Base-by-base conservation (phyloP, 2,797 vertebrate genomes). In the Buceros bicornis region DNA sequence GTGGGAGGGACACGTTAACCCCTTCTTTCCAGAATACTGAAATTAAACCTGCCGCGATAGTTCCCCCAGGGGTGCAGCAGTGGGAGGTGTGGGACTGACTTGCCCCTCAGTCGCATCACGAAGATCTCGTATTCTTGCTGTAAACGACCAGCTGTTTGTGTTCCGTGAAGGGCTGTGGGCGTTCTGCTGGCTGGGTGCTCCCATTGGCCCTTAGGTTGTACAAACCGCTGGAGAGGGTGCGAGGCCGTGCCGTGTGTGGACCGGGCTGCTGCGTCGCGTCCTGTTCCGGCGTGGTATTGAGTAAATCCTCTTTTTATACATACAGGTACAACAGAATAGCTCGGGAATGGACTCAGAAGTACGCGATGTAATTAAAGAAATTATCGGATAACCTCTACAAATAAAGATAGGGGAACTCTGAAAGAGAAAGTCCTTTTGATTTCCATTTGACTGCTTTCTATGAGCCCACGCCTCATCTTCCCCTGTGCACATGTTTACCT, bases 281-380 rank as follows among this genome's bases (percentile, higher is more conserved):
- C 37, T 93, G 87, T 93, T 81, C 53, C 48, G 85, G 56, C 96
- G 76, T 91, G 48, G 17, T 67, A 95, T 93, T 97, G 95, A 98
- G 91, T 93, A 76, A 96, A 96, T 61, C 73, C 89, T 98, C 93
- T 98, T 92, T 98, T 98, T 94, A 85, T 95, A 87, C 95, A 93
- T 92, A 40, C 98, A 99, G 99, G 99, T 99, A 99, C 99, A 99
- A 99, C 99, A 99, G 99, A 99, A 99, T 99, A 99, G 99, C 99
- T 99, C 99, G 99, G 98, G 99, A 99, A 99, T 99, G 99, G 99
- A 99, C 99, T 99, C 99, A 99, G 99, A 99, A 99, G 99, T 99
- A 99, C 99, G 99, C 99, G 98, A 99, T 99, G 99, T 99, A 99
- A 99, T 99, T 98, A 98, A 98, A 99, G 98, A 98, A 98, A 98